phyloP scores from a whole-genome alignment of 2,888 invertebrate genomes.

The Nephrotoma flavescens region DNA sequence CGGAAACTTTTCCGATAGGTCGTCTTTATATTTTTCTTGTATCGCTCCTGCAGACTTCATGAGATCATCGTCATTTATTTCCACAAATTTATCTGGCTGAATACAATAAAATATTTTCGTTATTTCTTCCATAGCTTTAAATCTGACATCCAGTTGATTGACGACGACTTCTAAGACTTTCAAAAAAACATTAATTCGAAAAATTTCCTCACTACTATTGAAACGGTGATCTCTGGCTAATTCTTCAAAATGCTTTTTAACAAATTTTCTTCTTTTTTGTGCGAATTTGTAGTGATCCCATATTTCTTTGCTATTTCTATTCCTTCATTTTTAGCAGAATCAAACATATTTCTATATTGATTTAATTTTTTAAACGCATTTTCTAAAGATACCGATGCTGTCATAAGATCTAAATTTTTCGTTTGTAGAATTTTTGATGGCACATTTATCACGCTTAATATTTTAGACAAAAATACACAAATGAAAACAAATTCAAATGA shows the following conservation, averaged over 20 bases:
- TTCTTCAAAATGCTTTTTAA: background rate
- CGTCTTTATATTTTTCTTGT: background rate
- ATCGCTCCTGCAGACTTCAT: constrained; percentile 2
- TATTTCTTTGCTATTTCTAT: background rate
- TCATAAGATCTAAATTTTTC: background rate
- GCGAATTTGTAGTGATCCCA: background rate
- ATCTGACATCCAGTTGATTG: background rate
- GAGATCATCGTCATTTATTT: background rate
- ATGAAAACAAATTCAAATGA: background rate
- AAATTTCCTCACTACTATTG: background rate
- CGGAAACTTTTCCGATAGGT: background rate
- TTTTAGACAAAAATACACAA: background rate
- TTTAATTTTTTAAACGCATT: constrained; percentile 2
- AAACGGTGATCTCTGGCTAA: no score
- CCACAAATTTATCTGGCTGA: background rate
- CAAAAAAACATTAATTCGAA: background rate
- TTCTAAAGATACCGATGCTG: background rate
- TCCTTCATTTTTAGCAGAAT: background rate
- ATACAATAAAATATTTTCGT: no score
- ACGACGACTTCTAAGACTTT: background rate
- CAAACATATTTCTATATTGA: background rate
- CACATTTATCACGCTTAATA: background rate
- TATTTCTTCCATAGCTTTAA: no score
- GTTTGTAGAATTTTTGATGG: background rate
- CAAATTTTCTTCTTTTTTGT: constrained; percentile 1